Conservation (phyloP, 2,888 invertebrate genomes). For the Leucophenga maculata region DNA sequence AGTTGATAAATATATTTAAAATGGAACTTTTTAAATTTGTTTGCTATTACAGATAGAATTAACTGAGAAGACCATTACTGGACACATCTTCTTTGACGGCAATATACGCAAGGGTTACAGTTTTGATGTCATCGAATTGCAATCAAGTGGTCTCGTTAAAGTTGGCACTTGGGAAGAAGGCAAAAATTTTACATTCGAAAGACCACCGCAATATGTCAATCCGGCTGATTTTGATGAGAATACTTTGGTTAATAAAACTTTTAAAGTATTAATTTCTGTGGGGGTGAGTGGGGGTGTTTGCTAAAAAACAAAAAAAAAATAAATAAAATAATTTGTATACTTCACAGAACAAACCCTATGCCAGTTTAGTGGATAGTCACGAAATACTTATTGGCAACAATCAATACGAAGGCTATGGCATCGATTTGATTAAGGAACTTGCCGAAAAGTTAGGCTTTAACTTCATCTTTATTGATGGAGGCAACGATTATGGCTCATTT, state of each 20-base stretch:
- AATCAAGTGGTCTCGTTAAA: conserved; percentile 77
- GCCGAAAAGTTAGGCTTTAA: conserved; percentile 85
- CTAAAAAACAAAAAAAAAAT: background rate
- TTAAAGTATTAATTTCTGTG: conserved; percentile 80
- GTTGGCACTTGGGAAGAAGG: conserved; percentile 81
- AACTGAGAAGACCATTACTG: conserved; percentile 77
- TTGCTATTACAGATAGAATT: conserved; percentile 55
- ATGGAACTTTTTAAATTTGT: no score
- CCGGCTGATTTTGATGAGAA: conserved; percentile 74
- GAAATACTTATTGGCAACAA: conserved; percentile 82
- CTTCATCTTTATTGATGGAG: conserved; percentile 84
- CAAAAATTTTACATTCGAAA: conserved; percentile 75
- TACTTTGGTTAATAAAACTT: conserved; percentile 81
- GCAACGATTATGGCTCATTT: conserved; percentile 83
- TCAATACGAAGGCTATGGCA: conserved; percentile 88
- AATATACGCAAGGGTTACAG: conserved; percentile 82
- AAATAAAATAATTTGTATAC: no score
- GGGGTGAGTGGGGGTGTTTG: conserved; percentile 72
- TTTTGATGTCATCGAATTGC: conserved; percentile 80
- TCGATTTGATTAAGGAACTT: conserved; percentile 88
- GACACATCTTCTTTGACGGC: conserved; percentile 83
- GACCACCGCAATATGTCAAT: conserved; percentile 69
- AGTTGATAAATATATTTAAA: background rate
- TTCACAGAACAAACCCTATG: conserved; percentile 88
- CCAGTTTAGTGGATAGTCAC: conserved; percentile 84